Base-by-base conservation (phyloP, 2,888 invertebrate species). In the Aricia artaxerxes region DNA sequence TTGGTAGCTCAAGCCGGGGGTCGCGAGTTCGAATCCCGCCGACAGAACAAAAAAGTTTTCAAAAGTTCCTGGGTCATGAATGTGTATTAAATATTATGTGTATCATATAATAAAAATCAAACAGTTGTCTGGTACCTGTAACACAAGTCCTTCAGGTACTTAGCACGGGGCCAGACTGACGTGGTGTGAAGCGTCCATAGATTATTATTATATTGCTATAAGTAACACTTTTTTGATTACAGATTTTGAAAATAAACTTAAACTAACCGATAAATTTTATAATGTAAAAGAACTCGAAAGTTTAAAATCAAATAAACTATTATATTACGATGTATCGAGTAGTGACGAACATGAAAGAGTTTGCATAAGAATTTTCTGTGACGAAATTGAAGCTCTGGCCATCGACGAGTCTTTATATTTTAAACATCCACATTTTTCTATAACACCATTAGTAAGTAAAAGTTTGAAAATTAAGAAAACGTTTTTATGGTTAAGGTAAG, bases 391-490 rank as follows among this genome's bases (percentile, higher is more conserved):
- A 78, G 86, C 92, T 9, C 86, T 94, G 2, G 91, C 93, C 7
- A 91, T 90, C 4, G 94, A 94, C 79, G 92, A 93, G 83, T 83
- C 89, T 4, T 84, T 94, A 44, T 85, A 84, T 53, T 93, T 89
- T 81, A 88, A 91, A 81, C 87, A 91, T 82, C 87, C 85, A n/a
- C 89, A 93, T 84, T 96, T 96, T 85, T 86, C 89, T n/a, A 90
- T 96, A 79, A 86, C 88, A 38, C 96, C 96, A 24, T 87, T 91
- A 84, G 96, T 96, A 83, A 91, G 92, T 90, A 80, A 80, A 61
- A 9, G 9, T 35, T 64, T 16, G 69, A 13, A 69, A 69, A 69
- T 31, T 0, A 60, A 60, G 5, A 60, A 4, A 6, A n/a, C 7
- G 6, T n/a, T 16, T n/a, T 31, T 31, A 64, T 31, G 31, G 31